phyloP scores from a whole-genome alignment of 2,888 invertebrate species.

The Ceramica pisi region DNA sequence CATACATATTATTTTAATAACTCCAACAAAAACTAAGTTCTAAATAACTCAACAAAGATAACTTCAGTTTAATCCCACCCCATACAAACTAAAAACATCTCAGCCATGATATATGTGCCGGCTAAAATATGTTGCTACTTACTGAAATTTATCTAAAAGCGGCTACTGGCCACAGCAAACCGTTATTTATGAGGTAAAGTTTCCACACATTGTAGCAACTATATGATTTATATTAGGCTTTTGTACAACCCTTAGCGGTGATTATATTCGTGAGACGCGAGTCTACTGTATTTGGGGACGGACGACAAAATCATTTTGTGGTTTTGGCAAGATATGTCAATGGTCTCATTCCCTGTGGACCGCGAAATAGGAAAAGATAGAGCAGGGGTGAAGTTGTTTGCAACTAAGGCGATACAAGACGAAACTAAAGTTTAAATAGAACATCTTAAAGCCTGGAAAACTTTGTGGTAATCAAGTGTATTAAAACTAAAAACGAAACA shows the following conservation, averaged over 20 bases:
- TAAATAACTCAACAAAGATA: constrained; percentile 31
- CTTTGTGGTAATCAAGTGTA: not conserved
- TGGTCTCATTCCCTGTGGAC: not conserved
- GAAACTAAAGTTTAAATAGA: not conserved
- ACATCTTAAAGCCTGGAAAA: not conserved
- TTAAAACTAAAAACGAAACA: not conserved
- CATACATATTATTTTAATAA: constrained; percentile 15
- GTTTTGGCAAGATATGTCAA: constrained; percentile 1
- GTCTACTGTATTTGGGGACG: constrained; percentile 32
- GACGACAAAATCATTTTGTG: constrained; percentile 14
- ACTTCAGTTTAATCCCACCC: constrained; percentile 45
- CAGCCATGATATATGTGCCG: constrained; percentile 55
- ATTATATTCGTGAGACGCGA: constrained; percentile 46
- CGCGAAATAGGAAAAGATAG: constrained; percentile 4
- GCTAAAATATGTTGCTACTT: constrained; percentile 68
- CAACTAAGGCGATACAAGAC: not conserved
- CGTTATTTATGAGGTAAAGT: constrained; percentile 80
- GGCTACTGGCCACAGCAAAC: constrained; percentile 73
- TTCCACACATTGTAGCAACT: constrained; percentile 74
- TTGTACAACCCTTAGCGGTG: constrained; percentile 67
- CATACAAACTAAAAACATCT: constrained; percentile 62
- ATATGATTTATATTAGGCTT: constrained; percentile 78
- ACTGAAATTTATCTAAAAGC: constrained; percentile 73
- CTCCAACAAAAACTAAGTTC: constrained; percentile 13
- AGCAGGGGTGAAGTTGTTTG: too few relatives aligned